Percentiles rank a stretch among this genome's conserved stretches.
Evolutionary conservation across 2,888 invertebrate genomes (phyloP).

Genomic region (Altica lythri): DNA sequence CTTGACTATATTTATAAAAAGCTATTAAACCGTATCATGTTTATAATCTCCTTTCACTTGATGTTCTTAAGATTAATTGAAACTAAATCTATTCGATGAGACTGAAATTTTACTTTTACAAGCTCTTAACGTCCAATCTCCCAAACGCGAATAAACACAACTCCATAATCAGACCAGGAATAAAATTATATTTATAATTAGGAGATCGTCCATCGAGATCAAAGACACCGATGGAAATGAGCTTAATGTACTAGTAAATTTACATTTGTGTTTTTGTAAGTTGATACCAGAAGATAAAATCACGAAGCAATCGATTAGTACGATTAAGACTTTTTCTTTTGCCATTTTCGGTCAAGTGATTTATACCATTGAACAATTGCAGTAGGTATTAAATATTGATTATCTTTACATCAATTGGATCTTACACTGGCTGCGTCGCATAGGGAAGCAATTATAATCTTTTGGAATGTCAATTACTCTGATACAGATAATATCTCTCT

Average conservation of each 20-base stretch:
- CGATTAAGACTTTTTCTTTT: conserved; percentile 24
- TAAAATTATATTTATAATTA: conserved; percentile 25
- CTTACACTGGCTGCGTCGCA: conserved; percentile 23
- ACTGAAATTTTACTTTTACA: conserved; percentile 3
- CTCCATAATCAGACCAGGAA: conserved; percentile 18
- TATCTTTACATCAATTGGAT: conserved; percentile 35
- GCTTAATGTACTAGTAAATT: conserved; percentile 30
- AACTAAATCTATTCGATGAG: too few species aligned
- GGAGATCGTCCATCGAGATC: conserved; percentile 30
- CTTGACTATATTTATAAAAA: too few species aligned
- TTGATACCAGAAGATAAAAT: conserved; percentile 25
- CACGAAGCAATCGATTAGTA: conserved; percentile 24
- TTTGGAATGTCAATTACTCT: conserved; percentile 29
- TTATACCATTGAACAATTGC: conserved; percentile 30
- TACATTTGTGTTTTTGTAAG: conserved; percentile 33
- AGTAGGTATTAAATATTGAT: conserved; percentile 38
- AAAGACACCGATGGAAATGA: conserved; percentile 27
- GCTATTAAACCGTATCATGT: too few species aligned
- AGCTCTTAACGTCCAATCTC: not conserved
- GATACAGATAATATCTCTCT: conserved; percentile 24
- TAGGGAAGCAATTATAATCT: conserved; percentile 32
- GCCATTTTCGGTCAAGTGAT: conserved; percentile 32
- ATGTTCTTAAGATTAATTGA: too few species aligned
- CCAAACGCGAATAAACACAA: conserved; percentile 1
- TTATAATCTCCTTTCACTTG: too few species aligned